Conservation (phyloP, 2,888 invertebrate genomes). For the Chydorus sphaericus region DNA sequence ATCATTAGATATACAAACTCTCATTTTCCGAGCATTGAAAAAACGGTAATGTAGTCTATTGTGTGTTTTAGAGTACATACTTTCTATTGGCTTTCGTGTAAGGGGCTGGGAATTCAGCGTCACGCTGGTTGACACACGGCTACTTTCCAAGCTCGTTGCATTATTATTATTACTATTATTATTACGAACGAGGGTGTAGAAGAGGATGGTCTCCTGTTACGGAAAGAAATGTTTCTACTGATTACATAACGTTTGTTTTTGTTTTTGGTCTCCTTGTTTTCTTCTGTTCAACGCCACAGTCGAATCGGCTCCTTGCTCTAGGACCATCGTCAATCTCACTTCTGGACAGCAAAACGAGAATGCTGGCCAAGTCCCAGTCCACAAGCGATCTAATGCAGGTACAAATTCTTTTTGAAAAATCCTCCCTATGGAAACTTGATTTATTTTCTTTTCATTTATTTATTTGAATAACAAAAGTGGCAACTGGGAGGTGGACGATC, state of each 20-base stretch:
- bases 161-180: too few relatives aligned
- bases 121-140: background rate
- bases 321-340: slow-evolving; percentile 40
- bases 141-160: slow-evolving; percentile 1
- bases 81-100: too few relatives aligned
- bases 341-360: slow-evolving; percentile 42
- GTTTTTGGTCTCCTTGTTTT: background rate
- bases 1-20: too few relatives aligned
- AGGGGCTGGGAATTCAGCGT: background rate
- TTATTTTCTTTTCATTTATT: background rate
- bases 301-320: slow-evolving; percentile 40
- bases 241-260: background rate
- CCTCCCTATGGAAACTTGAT: background rate
- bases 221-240: background rate
- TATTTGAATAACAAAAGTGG: slow-evolving; percentile 33
- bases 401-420: slow-evolving; percentile 8
- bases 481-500: slow-evolving; percentile 42
- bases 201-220: background rate
- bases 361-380: slow-evolving; percentile 37
- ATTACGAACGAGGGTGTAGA: too few relatives aligned
- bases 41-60: too few relatives aligned
- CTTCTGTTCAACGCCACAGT: slow-evolving; percentile 30
- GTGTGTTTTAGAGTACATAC: too few relatives aligned
- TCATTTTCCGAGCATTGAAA: too few relatives aligned
- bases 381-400: slow-evolving; percentile 39